Percentiles rank a stretch among this genome's conserved stretches.
phyloP scores from a whole-genome alignment of 2,797 vertebrate genomes.

The Gymnoscopelus braueri region DNA sequence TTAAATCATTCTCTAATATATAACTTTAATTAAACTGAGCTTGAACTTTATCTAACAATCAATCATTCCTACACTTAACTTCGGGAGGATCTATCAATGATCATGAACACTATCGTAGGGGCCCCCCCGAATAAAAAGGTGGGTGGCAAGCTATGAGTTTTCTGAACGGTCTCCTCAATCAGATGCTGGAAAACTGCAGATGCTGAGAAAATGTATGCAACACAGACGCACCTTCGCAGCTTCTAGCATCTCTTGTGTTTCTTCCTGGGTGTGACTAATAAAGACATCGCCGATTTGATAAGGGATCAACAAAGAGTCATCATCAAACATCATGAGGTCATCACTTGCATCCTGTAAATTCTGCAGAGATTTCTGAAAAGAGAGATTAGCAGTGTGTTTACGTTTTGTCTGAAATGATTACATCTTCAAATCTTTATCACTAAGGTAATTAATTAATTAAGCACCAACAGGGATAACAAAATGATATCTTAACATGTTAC shows the following conservation, averaged over 20 bases:
- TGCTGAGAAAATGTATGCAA: neutral
- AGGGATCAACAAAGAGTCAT: conserved; percentile 88
- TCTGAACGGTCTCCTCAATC: neutral
- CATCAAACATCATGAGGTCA: conserved; percentile 93
- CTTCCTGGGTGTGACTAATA: conserved; percentile 94
- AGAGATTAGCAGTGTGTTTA: conserved; percentile 5
- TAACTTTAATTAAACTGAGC: too few species aligned
- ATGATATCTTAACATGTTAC: neutral
- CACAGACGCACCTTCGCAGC: conserved; percentile 87
- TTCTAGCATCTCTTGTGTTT: conserved; percentile 96
- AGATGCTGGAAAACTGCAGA: neutral
- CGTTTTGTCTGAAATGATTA: neutral
- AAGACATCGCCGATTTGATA: conserved; percentile 98
- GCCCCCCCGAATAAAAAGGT: neutral
- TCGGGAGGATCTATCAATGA: neutral
- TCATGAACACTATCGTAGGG: neutral
- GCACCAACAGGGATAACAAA: neutral
- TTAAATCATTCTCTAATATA: too few species aligned
- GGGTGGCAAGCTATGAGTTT: neutral
- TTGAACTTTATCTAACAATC: too few species aligned
- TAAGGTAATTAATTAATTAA: neutral
- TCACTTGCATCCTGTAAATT: conserved; percentile 97
- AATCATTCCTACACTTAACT: too few species aligned
- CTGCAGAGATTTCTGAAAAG: conserved; percentile 90
- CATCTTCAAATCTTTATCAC: neutral